Evolutionary conservation across 2,888 invertebrate genomes (phyloP), one percentile per base, ranked within the genome.

Genomic region (Drosophila melanosoma): DNA sequence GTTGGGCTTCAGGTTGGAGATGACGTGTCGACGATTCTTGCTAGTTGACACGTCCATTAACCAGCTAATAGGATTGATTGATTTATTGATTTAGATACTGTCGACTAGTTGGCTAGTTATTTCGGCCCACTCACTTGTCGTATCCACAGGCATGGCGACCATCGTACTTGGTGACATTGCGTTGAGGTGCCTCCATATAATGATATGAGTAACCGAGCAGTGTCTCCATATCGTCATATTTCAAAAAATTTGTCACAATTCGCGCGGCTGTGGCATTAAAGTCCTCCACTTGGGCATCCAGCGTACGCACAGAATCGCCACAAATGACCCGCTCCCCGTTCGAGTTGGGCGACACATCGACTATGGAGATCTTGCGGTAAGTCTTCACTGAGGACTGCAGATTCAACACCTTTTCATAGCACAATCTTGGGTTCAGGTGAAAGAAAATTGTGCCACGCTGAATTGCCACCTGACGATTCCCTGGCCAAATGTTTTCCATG

Each of bases 261-360:
- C 87, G 84, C 0, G 94, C 96, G 0, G 94, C 94, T 53, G 93
- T 91, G 1, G 93, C 72, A 68, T 91, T 92, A 0, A 79, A 3
- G 57, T 91, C 93, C 17, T 91, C 92, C 3, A 95, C 91, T 1
- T 74, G 83, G 1, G 94, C 94, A 42, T 90, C 87, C 12, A 91
- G 56, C 0, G n/a, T 20, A 0, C 60, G 69, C 4, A 89, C 56
- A 10, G 38, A 29, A 0, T 61, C n/a, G 10, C 83, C 89, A 74
- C 98, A 99, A 62, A 97, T 96, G 49, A 96, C 96, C 93, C 97
- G 97, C 92, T 98, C 97, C 4, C 99, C 99, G 92, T 99, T 99
- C 53, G 97, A 97, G 84, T 95, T 96, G 0, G 92, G 87, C 0
- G 92, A 92, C 3, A 89, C 91, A 75, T 92, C 92, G 4, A 72